Evolutionary conservation across 1,140 invertebrate species (phyloP).

Genomic region (Radopholus similis): DNA sequence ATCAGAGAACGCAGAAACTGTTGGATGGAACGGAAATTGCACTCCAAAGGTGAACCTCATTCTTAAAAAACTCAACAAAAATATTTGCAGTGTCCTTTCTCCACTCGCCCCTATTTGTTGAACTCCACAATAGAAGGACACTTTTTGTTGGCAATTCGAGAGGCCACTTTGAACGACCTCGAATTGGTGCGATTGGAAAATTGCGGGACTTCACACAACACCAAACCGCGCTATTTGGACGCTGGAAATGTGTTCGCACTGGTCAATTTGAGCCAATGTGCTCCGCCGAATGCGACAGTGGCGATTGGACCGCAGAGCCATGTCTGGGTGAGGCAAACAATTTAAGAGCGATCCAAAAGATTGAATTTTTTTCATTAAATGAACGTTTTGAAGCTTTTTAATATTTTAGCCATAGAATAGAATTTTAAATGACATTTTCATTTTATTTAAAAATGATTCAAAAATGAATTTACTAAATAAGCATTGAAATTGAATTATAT

Average conservation of each 20-base stretch:
- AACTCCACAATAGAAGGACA: not conserved
- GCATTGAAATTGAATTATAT: too few relatives aligned
- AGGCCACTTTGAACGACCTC: not conserved
- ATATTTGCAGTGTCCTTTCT: not conserved
- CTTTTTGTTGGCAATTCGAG: conserved; percentile 2
- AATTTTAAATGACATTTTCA: too few relatives aligned
- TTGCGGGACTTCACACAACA: not conserved
- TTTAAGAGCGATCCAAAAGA: too few relatives aligned
- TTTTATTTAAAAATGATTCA: too few relatives aligned
- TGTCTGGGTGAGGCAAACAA: too few relatives aligned
- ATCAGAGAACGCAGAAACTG: not conserved
- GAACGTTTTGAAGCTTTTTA: too few relatives aligned
- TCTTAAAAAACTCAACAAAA: not conserved
- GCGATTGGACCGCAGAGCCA: too few relatives aligned
- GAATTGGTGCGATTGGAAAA: not conserved
- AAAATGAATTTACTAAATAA: too few relatives aligned
- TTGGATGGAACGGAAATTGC: not conserved
- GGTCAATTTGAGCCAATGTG: not conserved
- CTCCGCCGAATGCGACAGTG: too few relatives aligned
- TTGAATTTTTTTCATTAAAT: too few relatives aligned
- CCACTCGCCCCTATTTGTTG: not conserved
- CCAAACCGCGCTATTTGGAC: not conserved
- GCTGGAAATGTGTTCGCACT: not conserved
- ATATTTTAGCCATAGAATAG: too few relatives aligned
- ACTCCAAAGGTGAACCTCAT: not conserved